Evolutionary conservation across 2,888 invertebrate genomes (phyloP).

Genomic region (Caprella mutica): DNA sequence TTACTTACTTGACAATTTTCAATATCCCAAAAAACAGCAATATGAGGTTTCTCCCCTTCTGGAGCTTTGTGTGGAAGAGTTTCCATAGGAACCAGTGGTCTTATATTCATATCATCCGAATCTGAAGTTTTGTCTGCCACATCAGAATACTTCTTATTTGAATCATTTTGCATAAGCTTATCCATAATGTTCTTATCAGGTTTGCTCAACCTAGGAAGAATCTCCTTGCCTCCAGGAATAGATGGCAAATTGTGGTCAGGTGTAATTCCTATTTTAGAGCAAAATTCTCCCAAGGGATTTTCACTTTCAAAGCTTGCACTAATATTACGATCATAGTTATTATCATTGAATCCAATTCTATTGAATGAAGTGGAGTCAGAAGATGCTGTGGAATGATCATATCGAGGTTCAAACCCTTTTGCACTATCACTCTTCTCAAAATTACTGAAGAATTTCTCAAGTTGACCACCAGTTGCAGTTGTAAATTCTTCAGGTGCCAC

Average conservation of each 20-base stretch:
- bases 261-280: slow-evolving; percentile 5
- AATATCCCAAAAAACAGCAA: slow-evolving; percentile 8
- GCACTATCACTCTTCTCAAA: no score
- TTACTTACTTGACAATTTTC: slow-evolving; percentile 8
- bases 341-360: background rate
- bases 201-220: background rate
- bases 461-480: no score
- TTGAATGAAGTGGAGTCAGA: no score
- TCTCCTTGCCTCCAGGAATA: slow-evolving; percentile 2
- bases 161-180: background rate
- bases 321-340: background rate
- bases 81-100: background rate
- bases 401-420: no score
- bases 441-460: background rate
- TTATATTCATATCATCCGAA: background rate
- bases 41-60: background rate
- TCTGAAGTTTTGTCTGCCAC: background rate
- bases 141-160: background rate
- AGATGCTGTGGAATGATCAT: no score
- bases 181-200: background rate
- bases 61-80: background rate
- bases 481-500: no score
- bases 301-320: background rate
- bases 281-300: slow-evolving; percentile 8
- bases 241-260: slow-evolving; percentile 2